Percentiles rank a stretch among this genome's conserved stretches.
These are phyloP conservation scores for Urophycis tenuis DNA, from an alignment of 2,797 vertebrate species.

Conservation along the genomic window DNA sequence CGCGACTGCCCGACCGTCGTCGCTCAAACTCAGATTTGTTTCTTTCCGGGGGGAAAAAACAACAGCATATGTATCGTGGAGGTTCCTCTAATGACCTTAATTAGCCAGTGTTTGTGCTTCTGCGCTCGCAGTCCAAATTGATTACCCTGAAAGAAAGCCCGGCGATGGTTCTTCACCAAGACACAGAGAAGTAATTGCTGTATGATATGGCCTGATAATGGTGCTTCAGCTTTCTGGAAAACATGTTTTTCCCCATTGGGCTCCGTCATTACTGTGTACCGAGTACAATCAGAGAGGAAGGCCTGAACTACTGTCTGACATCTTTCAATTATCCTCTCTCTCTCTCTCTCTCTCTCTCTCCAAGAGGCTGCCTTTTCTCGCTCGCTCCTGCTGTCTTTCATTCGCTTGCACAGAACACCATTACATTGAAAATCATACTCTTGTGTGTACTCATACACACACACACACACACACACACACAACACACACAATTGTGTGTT, in stretches of 20 bases:
- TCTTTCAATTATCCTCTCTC: constrained; percentile 40
- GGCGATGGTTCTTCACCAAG: constrained; percentile 26
- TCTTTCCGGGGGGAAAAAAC: constrained; percentile 20
- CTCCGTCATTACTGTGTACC: constrained; percentile 42
- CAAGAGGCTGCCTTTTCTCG: not conserved
- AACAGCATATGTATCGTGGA: constrained; percentile 2
- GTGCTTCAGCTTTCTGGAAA: constrained; percentile 37
- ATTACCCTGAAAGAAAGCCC: constrained; percentile 33
- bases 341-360: constrained; percentile 18
- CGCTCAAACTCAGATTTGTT: not conserved
- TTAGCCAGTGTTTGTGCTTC: constrained; percentile 20
- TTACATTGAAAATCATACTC: not conserved
- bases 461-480: not conserved
- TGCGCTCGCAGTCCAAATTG: constrained; percentile 18
- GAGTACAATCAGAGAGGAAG: constrained; percentile 31
- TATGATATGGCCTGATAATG: constrained; percentile 29
- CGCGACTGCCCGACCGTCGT: too few species aligned
- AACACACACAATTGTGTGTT: constrained; percentile 21
- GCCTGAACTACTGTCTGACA: constrained; percentile 37
- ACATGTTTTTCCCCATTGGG: constrained; percentile 37
- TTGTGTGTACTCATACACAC: constrained; percentile 3
- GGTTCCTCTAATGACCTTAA: constrained; percentile 26
- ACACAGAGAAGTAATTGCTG: constrained; percentile 52
- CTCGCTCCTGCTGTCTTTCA: constrained; percentile 1
- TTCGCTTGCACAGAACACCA: constrained; percentile 6